Evolutionary conservation across 2,113 vertebrate species (phyloP).

Genomic region (Galemys pyrenaicus): DNA sequence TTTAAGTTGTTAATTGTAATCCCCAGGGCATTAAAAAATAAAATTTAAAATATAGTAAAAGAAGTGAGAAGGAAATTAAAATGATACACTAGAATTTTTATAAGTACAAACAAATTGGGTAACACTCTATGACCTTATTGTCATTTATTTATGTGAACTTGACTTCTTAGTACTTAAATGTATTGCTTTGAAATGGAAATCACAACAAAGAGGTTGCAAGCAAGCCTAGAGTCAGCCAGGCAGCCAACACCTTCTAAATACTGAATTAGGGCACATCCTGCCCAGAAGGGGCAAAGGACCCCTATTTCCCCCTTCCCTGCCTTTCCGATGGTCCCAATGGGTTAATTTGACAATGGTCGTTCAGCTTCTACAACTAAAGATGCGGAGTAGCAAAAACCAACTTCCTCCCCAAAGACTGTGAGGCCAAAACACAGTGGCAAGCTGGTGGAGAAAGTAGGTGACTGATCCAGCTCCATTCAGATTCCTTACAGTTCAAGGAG

Average conservation of each 20-base stretch:
- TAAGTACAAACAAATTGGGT: no score
- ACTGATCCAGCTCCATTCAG: constrained; percentile 44
- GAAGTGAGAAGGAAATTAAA: no score
- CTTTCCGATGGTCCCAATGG: constrained; percentile 49
- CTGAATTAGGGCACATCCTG: neutral
- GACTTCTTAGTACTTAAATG: neutral
- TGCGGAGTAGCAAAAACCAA: constrained; percentile 74
- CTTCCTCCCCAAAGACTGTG: constrained; percentile 58
- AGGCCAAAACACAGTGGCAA: constrained; percentile 47
- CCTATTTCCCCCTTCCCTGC: neutral
- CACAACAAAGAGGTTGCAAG: neutral
- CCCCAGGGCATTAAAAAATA: no score
- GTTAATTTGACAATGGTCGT: constrained; percentile 70
- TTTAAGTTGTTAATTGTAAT: no score
- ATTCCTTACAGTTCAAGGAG: accelerated
- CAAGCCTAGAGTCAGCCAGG: neutral
- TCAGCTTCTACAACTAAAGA: constrained; percentile 69
- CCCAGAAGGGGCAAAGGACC: no score
- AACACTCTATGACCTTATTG: no score
- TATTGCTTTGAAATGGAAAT: neutral
- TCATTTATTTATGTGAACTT: no score
- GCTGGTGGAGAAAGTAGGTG: constrained; percentile 64
- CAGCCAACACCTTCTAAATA: accelerated
- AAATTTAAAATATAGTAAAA: no score
- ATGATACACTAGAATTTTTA: no score